phyloP scores from a whole-genome alignment of 2,888 invertebrate species.

The Salticus scenicus region DNA sequence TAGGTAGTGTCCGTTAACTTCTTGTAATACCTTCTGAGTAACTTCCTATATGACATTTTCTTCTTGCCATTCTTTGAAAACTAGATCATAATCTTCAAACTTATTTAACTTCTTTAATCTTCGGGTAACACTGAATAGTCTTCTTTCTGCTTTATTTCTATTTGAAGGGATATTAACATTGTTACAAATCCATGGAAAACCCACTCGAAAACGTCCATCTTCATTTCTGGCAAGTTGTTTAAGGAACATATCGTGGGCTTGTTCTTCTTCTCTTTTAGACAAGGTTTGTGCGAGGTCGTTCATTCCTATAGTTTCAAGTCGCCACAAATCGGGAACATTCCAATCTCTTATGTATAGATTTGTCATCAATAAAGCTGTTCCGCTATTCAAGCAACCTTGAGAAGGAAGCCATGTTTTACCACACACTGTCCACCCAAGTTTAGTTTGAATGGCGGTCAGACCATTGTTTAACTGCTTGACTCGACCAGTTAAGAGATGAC shows the following conservation, averaged over 20 bases:
- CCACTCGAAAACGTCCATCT: background rate
- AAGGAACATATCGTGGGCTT: too few relatives aligned
- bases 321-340: background rate
- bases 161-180: too few relatives aligned
- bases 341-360: background rate
- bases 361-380: background rate
- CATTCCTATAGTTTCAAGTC: too few relatives aligned
- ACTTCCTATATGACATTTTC: conserved; percentile 4
- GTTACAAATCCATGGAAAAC: background rate
- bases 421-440: background rate
- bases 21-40: conserved; percentile 7
- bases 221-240: too few relatives aligned
- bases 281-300: background rate
- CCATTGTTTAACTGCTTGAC: background rate
- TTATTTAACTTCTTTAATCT: too few relatives aligned
- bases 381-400: too few relatives aligned
- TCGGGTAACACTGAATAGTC: too few relatives aligned
- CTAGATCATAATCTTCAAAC: too few relatives aligned
- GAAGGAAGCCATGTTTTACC: background rate
- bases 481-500: background rate
- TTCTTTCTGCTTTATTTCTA: too few relatives aligned
- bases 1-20: conserved; percentile 11
- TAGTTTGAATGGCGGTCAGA: background rate
- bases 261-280: background rate
- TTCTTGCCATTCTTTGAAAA: background rate